A percentile compares a stretch with the other conserved stretches of the same genome.
Evolutionary conservation across 2,113 vertebrate species (phyloP).

Genomic region (Bos indicus): DNA sequence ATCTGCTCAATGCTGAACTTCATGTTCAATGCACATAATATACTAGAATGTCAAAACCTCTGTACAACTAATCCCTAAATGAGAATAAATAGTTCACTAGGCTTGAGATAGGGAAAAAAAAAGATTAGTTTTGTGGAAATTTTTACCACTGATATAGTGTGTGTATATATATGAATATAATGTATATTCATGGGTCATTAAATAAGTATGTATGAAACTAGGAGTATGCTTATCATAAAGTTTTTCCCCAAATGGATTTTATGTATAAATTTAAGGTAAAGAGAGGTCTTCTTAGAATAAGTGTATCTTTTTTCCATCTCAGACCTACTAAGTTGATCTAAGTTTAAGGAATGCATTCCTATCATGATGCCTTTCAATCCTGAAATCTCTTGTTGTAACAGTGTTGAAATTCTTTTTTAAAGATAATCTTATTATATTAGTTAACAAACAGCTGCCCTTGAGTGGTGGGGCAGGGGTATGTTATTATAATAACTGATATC

Average conservation of each 20-base stretch:
- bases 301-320: neutral
- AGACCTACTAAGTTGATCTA: neutral
- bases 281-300: neutral
- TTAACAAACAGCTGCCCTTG: neutral
- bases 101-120: neutral
- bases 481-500: neutral
- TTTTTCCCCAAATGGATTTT: neutral
- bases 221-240: neutral
- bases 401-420: neutral
- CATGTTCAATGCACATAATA: neutral
- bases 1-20: neutral
- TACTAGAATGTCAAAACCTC: neutral
- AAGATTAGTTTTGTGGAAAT: neutral
- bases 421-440: neutral
- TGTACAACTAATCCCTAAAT: neutral
- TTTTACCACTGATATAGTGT: neutral
- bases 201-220: neutral
- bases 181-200: neutral
- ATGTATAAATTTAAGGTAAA: neutral
- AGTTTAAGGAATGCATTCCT: neutral
- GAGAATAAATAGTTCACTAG: neutral
- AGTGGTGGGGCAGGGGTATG: neutral
- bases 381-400: neutral
- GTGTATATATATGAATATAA: neutral
- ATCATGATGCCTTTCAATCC: neutral